Percentiles rank a stretch among this genome's conserved stretches.
Evolutionary conservation across 2,113 vertebrate genomes (phyloP).

Genomic region (Sorex fumeus): DNA sequence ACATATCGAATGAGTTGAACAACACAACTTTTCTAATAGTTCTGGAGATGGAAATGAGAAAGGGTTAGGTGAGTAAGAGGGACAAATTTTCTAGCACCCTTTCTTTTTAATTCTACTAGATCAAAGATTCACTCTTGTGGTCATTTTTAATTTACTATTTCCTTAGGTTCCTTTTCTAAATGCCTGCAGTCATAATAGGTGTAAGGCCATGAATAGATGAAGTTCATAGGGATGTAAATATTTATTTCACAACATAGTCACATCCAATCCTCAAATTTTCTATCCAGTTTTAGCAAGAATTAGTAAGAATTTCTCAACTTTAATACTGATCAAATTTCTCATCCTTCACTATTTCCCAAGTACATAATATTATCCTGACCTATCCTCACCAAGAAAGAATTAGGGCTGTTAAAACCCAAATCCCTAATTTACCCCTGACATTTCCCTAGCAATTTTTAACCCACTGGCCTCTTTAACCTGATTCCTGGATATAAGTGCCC

Average conservation of each 20-base stretch:
- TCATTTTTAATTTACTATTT: too few species aligned
- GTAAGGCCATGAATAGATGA: too few species aligned
- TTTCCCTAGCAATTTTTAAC: slow-evolving; percentile 3
- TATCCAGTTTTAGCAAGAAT: slow-evolving; percentile 6
- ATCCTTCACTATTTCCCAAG: background rate
- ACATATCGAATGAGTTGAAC: background rate
- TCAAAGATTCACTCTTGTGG: too few species aligned
- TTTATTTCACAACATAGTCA: too few species aligned
- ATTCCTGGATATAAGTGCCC: background rate
- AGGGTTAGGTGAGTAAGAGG: too few species aligned
- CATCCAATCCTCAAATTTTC: too few species aligned
- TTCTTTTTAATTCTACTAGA: too few species aligned
- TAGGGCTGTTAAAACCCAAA: background rate
- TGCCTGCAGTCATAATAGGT: too few species aligned
- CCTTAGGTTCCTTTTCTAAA: too few species aligned
- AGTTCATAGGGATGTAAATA: too few species aligned
- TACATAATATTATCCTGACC: background rate
- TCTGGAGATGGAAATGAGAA: background rate
- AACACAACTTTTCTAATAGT: background rate
- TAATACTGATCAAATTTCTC: background rate
- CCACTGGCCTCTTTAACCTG: background rate
- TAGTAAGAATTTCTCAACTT: background rate
- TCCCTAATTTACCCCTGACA: background rate
- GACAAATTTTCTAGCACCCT: too few species aligned
- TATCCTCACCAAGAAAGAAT: background rate